phyloP scores from a whole-genome alignment of 2,888 invertebrate species.

The Tipula vernalis region DNA sequence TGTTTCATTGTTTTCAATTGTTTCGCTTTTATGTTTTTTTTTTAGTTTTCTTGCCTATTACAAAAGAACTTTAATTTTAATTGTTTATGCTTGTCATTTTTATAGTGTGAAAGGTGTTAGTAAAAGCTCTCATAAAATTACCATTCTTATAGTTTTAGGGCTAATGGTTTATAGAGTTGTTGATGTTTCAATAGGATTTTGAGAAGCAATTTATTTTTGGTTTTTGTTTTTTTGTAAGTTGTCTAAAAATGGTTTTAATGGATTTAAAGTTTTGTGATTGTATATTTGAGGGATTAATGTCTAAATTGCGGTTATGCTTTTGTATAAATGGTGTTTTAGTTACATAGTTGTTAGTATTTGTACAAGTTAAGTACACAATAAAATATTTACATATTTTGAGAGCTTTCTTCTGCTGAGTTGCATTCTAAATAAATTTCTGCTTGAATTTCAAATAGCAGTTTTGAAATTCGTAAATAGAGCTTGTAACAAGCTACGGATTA shows the following conservation, averaged over 20 bases:
- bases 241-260: background rate
- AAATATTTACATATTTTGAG: too few relatives aligned
- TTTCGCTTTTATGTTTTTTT: background rate
- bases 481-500: too few relatives aligned
- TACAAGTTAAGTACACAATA: too few relatives aligned
- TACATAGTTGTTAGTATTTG: too few relatives aligned
- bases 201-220: background rate
- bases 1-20: background rate
- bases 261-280: background rate
- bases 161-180: background rate
- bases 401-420: too few relatives aligned
- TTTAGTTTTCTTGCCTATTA: background rate
- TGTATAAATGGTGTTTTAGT: background rate
- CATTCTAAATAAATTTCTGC: too few relatives aligned
- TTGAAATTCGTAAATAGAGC: too few relatives aligned
- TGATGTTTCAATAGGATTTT: background rate
- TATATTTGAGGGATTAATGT: background rate
- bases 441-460: too few relatives aligned
- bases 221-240: background rate
- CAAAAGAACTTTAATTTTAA: background rate
- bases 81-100: background rate
- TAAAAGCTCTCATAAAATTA: background rate
- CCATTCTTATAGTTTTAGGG: background rate
- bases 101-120: background rate
- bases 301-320: background rate